Evolutionary conservation across 2,797 vertebrate genomes (phyloP), one percentile per base, ranked within the genome.

Genomic region (Hydrocynus forskahlii): DNA sequence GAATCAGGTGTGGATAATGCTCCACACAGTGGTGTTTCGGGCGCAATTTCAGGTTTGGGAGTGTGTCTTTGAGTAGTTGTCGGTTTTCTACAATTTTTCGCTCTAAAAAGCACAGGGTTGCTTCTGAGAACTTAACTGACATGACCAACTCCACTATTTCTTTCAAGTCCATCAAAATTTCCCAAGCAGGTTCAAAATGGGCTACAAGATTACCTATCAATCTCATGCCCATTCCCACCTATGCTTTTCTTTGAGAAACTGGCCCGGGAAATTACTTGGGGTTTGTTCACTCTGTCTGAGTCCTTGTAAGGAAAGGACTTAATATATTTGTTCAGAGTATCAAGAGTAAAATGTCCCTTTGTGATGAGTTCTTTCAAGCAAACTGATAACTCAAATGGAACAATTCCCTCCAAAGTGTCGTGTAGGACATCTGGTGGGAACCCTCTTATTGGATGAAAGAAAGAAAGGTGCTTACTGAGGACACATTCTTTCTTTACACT

Each of bases 271-370:
- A 78, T 69, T 19, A 17, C 0, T 43, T 69, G 54, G 62, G 81
- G 79, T 35, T 83, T 87, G 55, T 83, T 83, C 0, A 81, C 40
- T 23, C 8, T 66, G 43, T 84, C 71, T 10, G 62, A 74, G 23
- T 78, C 14, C 43, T 84, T 81, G 57, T 79, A 83, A 0, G 77
- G 75, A 54, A 84, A 86, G 43, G 45, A 55, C 2, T 0, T 75
- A 1, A 82, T 84, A 1, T 5, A 6, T 57, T 21, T 64, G 70
- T 80, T 84, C 25, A 81, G 10, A 38, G 35, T 1, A 4, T 86
- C 82, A 40, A 82, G 23, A 12, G 75, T 48, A 45, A 82, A 38
- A 29, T 54, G 69, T 2, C 25, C 38, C 70, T 75, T 75, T 4
- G 10, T 40, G 54, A 79, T 79, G 7, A 75, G 54, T 38, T 75